Evolutionary conservation across 2,888 invertebrate species (phyloP).

Genomic region (Elegia similella): DNA sequence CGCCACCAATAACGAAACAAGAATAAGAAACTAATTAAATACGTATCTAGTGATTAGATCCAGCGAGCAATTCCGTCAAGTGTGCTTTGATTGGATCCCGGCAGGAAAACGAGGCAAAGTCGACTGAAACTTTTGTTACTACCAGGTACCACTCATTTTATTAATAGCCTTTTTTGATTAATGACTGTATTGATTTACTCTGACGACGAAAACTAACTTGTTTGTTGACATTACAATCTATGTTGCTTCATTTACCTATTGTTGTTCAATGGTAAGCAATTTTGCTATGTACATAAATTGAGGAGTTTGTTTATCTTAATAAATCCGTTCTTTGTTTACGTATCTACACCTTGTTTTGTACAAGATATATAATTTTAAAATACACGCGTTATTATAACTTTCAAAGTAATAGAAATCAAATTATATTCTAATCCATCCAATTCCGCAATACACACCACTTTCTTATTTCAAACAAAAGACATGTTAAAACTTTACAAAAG

Average conservation of each 20-base stretch:
- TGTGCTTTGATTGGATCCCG: conserved; percentile 8
- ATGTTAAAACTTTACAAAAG: neutral
- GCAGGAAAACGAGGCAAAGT: neutral
- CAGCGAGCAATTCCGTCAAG: neutral
- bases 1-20: neutral
- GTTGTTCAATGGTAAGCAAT: too few relatives aligned
- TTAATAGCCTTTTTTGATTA: conserved; percentile 5
- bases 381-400: neutral
- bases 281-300: too few relatives aligned
- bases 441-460: conserved; percentile 8
- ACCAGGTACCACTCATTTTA: conserved; percentile 2
- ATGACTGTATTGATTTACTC: conserved; percentile 4
- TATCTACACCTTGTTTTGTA: too few relatives aligned
- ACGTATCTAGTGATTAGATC: neutral
- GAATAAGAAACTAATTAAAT: neutral
- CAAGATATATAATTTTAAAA: too few relatives aligned
- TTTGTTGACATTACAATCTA: neutral
- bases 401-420: neutral
- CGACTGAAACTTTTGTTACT: conserved; percentile 9
- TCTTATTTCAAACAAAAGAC: neutral
- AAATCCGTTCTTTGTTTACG: too few relatives aligned
- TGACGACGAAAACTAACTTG: neutral
- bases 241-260: too few relatives aligned
- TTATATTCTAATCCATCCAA: neutral
- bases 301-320: too few relatives aligned